These are phyloP conservation scores for human (Homo sapiens) DNA, from an alignment of 2,113 vertebrate species.

Conservation along the genomic window DNA sequence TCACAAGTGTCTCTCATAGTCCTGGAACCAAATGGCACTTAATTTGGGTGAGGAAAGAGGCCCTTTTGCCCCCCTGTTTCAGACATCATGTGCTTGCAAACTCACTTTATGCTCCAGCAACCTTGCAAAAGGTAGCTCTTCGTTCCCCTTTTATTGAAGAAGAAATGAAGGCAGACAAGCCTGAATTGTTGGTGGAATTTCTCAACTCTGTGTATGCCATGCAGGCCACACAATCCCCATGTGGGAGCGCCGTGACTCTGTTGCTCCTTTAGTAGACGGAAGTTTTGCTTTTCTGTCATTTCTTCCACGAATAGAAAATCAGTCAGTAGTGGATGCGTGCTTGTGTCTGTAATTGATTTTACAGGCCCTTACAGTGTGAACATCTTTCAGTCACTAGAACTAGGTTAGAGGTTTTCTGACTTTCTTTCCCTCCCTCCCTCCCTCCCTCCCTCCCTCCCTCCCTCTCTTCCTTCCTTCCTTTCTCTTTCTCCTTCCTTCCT, in stretches of 20 bases:
- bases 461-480: rapidly evolving
- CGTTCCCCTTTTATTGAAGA: background rate
- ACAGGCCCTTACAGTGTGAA: background rate
- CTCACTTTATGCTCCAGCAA: background rate
- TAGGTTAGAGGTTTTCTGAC: background rate
- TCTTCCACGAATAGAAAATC: background rate
- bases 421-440: rapidly evolving
- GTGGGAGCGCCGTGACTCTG: rapidly evolving
- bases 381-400: rapidly evolving
- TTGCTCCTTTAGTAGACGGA: rapidly evolving
- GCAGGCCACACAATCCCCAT: background rate
- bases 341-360: background rate
- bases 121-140: no score
- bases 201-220: rapidly evolving
- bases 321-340: rapidly evolving
- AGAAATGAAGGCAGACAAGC: background rate
- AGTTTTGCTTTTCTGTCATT: background rate
- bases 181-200: no score
- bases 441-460: rapidly evolving
- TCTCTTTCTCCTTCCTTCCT: no score
- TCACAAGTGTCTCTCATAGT: background rate
- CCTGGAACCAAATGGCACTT: background rate
- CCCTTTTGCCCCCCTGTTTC: background rate
- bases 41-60: background rate
- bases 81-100: background rate